A percentile compares a stretch with the other conserved stretches of the same genome.
phyloP scores from a whole-genome alignment of 2,888 invertebrate species.

The Meteorus colon region DNA sequence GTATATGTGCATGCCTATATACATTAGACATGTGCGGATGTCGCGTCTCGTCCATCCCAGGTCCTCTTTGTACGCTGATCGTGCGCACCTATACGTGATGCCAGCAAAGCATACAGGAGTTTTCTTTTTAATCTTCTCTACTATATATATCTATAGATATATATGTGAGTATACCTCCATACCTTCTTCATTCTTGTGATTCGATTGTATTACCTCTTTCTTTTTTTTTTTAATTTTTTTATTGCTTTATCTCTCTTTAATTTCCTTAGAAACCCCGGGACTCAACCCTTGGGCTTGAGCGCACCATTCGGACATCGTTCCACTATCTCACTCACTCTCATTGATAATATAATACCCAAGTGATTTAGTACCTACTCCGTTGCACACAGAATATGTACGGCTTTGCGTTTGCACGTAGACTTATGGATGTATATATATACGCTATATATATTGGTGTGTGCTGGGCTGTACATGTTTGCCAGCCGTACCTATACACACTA shows the following conservation, averaged over 20 bases:
- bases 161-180: neutral
- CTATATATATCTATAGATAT: neutral
- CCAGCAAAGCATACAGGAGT: slow-evolving; percentile 20
- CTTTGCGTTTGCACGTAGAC: slow-evolving; percentile 38
- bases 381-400: slow-evolving; percentile 43
- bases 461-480: slow-evolving; percentile 18
- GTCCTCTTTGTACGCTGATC: slow-evolving; percentile 40
- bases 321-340: slow-evolving; percentile 47
- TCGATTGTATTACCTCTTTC: slow-evolving; percentile 4
- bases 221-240: slow-evolving; percentile 17
- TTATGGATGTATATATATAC: neutral
- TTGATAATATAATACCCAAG: slow-evolving; percentile 52
- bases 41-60: slow-evolving; percentile 34
- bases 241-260: slow-evolving; percentile 32
- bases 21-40: slow-evolving; percentile 42
- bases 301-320: neutral
- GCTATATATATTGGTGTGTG: neutral
- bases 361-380: slow-evolving; percentile 44
- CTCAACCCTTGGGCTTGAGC: slow-evolving; percentile 23
- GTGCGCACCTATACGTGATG: slow-evolving; percentile 35
- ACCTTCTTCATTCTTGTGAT: slow-evolving; percentile 19
- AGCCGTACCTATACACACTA: slow-evolving; percentile 14
- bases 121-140: slow-evolving; percentile 24
- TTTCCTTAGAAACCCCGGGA: slow-evolving; percentile 41
- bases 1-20: slow-evolving; percentile 8